phyloP scores from a whole-genome alignment of 2,888 invertebrate genomes.

The Clunio marinus region DNA sequence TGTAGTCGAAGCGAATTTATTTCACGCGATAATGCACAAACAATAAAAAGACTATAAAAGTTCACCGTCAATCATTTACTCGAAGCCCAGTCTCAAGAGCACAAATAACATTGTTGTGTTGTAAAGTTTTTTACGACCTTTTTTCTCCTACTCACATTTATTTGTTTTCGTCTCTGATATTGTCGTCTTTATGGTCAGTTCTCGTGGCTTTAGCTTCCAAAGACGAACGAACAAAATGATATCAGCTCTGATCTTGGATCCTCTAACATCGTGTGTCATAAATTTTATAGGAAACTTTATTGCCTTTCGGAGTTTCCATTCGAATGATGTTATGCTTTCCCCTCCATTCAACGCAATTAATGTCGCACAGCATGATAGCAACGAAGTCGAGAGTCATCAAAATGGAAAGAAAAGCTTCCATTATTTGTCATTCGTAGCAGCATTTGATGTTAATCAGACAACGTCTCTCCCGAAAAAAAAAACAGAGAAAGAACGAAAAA shows the following conservation, averaged over 20 bases:
- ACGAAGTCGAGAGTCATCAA: not conserved
- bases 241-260: not conserved
- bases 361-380: not conserved
- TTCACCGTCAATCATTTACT: not conserved
- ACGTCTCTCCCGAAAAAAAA: not conserved
- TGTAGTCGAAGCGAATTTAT: no score
- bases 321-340: not conserved
- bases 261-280: not conserved
- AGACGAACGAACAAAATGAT: no score
- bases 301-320: not conserved
- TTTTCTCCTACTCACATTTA: not conserved
- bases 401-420: conserved; percentile 6
- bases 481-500: not conserved
- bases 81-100: not conserved
- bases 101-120: not conserved
- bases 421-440: not conserved
- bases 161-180: not conserved
- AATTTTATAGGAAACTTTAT: not conserved
- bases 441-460: conserved; percentile 29
- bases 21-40: conserved; percentile 34
- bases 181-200: conserved; percentile 3
- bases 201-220: not conserved
- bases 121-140: not conserved
- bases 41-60: conserved; percentile 20
- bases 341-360: not conserved